phyloP scores from a whole-genome alignment of 2,888 invertebrate species.

The Mesorhabditis belari region DNA sequence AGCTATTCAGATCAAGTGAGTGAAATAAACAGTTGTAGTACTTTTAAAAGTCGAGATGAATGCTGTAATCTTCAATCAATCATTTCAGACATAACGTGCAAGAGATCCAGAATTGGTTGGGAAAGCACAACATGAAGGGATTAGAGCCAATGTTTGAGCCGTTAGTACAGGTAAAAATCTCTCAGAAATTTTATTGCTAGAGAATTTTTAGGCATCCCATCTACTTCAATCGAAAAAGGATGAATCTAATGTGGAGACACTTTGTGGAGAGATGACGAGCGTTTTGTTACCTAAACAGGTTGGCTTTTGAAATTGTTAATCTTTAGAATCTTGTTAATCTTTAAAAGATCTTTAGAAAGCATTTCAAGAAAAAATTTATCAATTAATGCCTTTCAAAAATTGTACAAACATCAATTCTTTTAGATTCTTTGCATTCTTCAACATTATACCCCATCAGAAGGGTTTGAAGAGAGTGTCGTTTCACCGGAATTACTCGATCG shows the following conservation, averaged over 20 bases:
- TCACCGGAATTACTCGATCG: slow-evolving; percentile 35
- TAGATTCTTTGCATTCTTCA: slow-evolving; percentile 46
- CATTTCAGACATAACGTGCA: slow-evolving; percentile 47
- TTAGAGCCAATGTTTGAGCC: slow-evolving; percentile 75
- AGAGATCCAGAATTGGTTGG: slow-evolving; percentile 47
- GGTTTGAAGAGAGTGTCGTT: slow-evolving; percentile 40
- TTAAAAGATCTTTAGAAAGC: no score
- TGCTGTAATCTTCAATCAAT: slow-evolving; percentile 61
- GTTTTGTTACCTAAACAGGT: slow-evolving; percentile 68
- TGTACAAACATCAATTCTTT: neutral
- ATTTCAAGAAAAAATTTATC: no score
- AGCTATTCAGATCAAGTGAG: slow-evolving; percentile 82
- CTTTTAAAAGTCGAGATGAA: slow-evolving; percentile 95
- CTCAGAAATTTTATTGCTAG: neutral
- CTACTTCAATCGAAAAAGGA: slow-evolving; percentile 56
- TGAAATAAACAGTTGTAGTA: slow-evolving; percentile 83
- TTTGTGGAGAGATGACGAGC: slow-evolving; percentile 76
- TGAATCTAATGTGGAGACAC: slow-evolving; percentile 81
- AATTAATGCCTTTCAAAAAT: no score
- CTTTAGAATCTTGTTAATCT: no score
- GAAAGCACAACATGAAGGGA: slow-evolving; percentile 61
- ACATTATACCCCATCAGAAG: slow-evolving; percentile 48
- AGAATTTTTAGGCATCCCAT: neutral
- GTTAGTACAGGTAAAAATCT: slow-evolving; percentile 69
- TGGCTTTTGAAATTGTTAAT: slow-evolving; percentile 12